Conservation (phyloP, 2,797 vertebrate species). For the Pseudomugil gertrudae region DNA sequence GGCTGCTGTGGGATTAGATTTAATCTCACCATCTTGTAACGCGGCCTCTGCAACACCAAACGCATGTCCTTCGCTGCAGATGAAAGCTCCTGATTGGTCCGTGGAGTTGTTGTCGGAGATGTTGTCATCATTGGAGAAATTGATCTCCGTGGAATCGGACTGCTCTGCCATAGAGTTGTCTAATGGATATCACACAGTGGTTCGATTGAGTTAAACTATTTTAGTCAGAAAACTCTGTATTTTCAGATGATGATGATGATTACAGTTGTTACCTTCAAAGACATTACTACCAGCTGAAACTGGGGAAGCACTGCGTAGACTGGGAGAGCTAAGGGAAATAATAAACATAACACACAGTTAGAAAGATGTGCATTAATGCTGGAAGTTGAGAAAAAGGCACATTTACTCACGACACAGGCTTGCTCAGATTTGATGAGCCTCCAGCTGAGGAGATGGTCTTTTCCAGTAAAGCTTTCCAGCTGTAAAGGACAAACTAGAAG, state of each 20-base stretch:
- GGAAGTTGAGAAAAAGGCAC: not conserved
- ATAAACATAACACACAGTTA: not conserved
- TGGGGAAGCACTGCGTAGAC: constrained; percentile 52
- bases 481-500: constrained; percentile 39
- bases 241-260: accelerated
- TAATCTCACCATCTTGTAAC: constrained; percentile 77
- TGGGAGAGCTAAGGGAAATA: constrained; percentile 52
- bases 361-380: not conserved
- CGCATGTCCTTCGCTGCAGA: constrained; percentile 19
- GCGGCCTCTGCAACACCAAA: constrained; percentile 76
- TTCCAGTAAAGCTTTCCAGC: constrained; percentile 83
- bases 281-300: constrained; percentile 40
- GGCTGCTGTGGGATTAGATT: too few species aligned
- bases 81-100: constrained; percentile 55
- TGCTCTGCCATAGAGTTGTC: constrained; percentile 66
- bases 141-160: constrained; percentile 58
- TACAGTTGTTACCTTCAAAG: constrained; percentile 54
- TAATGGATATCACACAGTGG: constrained; percentile 21
- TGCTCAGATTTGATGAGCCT: constrained; percentile 50
- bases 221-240: not conserved
- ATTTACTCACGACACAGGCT: constrained; percentile 70
- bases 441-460: constrained; percentile 70
- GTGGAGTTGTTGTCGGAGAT: constrained; percentile 41
- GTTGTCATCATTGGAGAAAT: constrained; percentile 58
- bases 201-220: not conserved